Base-by-base conservation (phyloP, 2,797 vertebrate species). In the Poecilia picta region DNA sequence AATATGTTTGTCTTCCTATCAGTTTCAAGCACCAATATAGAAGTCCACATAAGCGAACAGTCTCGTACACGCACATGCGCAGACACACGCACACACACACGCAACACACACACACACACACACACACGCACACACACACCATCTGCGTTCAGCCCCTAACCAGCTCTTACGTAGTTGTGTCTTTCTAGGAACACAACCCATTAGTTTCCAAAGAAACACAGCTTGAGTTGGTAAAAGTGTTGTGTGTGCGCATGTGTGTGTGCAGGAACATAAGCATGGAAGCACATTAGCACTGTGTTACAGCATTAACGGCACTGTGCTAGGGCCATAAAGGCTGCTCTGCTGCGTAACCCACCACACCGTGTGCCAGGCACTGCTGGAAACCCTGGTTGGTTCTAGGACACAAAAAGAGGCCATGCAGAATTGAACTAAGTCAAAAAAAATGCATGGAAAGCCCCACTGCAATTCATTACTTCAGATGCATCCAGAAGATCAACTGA, bases 211-310 rank as follows among this genome's bases (percentile, higher is more conserved):
- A 77, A 87, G 86, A 87, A 85, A 89, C 87, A 62, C 68, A 83
- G 89, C 79, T 90, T 83, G 73, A 78, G 81, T 83, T 73, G 85
- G 73, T 85, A 43, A 51, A 64, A 51, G 47, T 79, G 79, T 85
- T 53, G 49, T 51, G 7, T 20, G 47, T 2, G 81, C 36, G 36
- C 36, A 5, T 76, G 13, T 5, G 71, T 49, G 5, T 76, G 55
- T 66, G 62, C 73, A 79, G 53, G 53, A 57, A 81, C 87, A 82
- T 80, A 88, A 87, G 84, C 74, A 82, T 80, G 51, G 86, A 83
- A 82, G 84, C 83, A 85, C 83, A 91, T 92, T 92, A 91, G 89
- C 85, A 84, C 78, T 87, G 89, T 92, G 85, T 89, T 85, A 85
- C 78, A 87, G 88, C 39, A 62, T 88, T 93, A 89, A 92, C 86